These are phyloP conservation scores for Epizoanthus fatuus DNA, from an alignment of 92 coral and sea anemone genomes.

Conservation along the genomic window DNA sequence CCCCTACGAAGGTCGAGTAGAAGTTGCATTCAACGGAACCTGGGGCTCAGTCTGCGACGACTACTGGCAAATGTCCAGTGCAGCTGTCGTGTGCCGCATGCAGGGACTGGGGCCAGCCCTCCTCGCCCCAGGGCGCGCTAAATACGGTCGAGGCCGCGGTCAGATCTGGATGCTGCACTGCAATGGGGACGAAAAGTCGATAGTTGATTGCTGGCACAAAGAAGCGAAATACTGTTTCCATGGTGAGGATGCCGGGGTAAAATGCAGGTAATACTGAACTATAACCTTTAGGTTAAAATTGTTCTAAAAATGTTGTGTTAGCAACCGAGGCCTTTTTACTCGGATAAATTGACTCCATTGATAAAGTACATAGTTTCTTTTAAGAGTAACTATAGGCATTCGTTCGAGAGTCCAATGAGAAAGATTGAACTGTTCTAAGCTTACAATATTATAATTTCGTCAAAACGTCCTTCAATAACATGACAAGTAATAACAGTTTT, in stretches of 20 bases:
- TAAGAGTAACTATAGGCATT: too few relatives aligned
- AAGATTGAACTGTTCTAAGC: too few relatives aligned
- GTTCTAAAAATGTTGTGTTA: too few relatives aligned
- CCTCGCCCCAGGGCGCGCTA: constrained; percentile 1
- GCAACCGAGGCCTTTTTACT: too few relatives aligned
- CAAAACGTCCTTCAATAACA: too few relatives aligned
- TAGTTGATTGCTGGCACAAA: neutral
- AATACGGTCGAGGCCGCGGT: constrained; percentile 3
- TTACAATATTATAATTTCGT: too few relatives aligned
- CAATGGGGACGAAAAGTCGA: neutral
- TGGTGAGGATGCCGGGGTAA: constrained; percentile 3
- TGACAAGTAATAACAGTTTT: too few relatives aligned
- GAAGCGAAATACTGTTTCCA: neutral
- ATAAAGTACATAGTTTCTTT: too few relatives aligned
- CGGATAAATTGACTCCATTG: too few relatives aligned
- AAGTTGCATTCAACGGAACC: neutral
- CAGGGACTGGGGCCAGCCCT: neutral
- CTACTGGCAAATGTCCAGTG: neutral
- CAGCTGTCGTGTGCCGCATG: neutral
- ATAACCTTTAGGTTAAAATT: too few relatives aligned
- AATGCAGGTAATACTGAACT: neutral
- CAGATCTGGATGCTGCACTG: neutral
- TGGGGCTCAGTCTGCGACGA: constrained; percentile 8
- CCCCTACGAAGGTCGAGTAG: neutral
- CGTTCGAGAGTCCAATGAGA: too few relatives aligned